Base-by-base conservation (phyloP, 2,113 vertebrate species). In the Halcyon senegalensis region DNA sequence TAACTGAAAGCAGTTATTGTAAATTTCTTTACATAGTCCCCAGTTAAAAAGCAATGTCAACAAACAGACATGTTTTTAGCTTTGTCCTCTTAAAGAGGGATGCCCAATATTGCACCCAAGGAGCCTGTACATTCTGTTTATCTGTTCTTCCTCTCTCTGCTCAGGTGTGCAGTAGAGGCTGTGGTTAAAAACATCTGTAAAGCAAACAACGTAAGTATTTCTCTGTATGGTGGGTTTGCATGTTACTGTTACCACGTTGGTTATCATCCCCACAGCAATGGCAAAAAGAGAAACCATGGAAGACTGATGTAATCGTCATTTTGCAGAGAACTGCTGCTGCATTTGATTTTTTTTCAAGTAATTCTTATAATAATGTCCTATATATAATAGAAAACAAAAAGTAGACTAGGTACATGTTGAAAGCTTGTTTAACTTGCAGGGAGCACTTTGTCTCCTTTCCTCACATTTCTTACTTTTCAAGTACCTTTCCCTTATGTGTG, bases 271-370 rank as follows among this genome's bases (percentile, higher is more conserved):
- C 51, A 41, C 41, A 72, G 43, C 53, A 63, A 50, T 50, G 28
- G 35, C 39, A 89, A 85, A 62, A 91, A 18, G 21, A 81, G 30
- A 89, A 95, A 87, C n/a, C 87, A n/a, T 1, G 11, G 51, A 75
- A 72, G 67, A 64, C 9, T 43, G 21, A 28, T 1, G 13, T 20
- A 81, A 35, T 16, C 53, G 23, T 39, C 5, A 35, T 46, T 73
- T 64, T 66, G 30, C 50, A 63, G 7, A 30, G 14, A 77, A 73
- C 24, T 46, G 20, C 55, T 46, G 20, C 25, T 78, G 21, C 31
- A 21, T 46, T 72, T 73, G 19, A 31, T 23, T 79, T 82, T 91
- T 84, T 23, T 43, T 66, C 43, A 23, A 46, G 3, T 68, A 82
- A 82, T 41, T 79, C 9, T 59, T 63, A 55, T 5, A 90, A n/a